phyloP scores from a whole-genome alignment of 2,888 invertebrate genomes.

The Troides helena region DNA sequence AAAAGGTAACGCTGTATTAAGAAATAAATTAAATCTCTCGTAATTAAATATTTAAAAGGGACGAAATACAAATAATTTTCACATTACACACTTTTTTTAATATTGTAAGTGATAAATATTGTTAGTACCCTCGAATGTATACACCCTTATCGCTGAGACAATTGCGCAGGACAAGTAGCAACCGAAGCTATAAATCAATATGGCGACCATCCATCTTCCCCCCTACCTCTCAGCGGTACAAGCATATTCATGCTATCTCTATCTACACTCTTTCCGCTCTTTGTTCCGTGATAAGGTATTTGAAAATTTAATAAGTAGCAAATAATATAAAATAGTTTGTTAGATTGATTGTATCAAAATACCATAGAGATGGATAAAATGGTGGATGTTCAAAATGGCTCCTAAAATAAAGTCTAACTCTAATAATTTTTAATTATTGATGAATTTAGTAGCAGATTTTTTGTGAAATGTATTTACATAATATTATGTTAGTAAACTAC shows the following conservation, averaged over 20 bases:
- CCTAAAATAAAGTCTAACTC: no score
- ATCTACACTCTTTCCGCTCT: not conserved
- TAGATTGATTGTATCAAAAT: not conserved
- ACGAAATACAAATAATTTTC: no score
- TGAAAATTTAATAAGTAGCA: not conserved
- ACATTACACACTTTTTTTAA: not conserved
- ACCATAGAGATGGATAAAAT: no score
- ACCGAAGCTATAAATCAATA: conserved; percentile 12
- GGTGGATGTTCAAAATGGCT: no score
- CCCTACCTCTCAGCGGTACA: not conserved
- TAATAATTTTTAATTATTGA: not conserved
- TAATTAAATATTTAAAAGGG: no score
- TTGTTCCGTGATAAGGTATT: not conserved
- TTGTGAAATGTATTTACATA: not conserved
- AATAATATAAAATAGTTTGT: no score
- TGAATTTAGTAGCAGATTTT: not conserved
- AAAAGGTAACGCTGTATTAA: no score
- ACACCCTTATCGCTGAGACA: not conserved
- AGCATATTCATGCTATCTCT: not conserved
- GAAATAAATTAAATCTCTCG: no score
- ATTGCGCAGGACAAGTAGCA: conserved; percentile 35
- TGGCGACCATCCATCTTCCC: not conserved
- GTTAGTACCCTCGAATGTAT: not conserved
- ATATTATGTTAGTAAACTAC: not conserved
- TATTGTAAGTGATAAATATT: not conserved